phyloP scores from a whole-genome alignment of 2,797 vertebrate genomes.

The Cryptoprocta ferox region DNA sequence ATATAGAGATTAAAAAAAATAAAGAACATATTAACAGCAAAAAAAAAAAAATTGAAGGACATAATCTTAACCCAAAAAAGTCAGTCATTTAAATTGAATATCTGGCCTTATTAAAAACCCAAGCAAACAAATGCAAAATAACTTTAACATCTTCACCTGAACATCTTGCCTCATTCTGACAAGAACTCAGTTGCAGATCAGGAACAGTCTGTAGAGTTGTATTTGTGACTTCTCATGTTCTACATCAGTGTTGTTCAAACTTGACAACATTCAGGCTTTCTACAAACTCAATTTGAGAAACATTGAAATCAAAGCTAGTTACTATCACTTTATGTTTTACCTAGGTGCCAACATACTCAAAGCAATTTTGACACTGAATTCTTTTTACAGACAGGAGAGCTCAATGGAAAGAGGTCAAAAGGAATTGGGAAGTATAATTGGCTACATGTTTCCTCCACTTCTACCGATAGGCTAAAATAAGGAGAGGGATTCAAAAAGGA shows the following conservation, averaged over 20 bases:
- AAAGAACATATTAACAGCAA: not conserved
- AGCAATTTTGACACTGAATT: not conserved
- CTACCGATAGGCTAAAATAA: not conserved
- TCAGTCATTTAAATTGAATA: not conserved
- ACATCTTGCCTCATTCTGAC: not conserved
- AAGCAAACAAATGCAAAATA: not conserved
- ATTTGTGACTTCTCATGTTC: not conserved
- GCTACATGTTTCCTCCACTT: not conserved
- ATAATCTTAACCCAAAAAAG: not conserved
- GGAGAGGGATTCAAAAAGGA: not conserved
- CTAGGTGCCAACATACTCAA: not conserved
- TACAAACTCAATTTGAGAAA: not conserved
- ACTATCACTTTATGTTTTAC: conserved; percentile 13
- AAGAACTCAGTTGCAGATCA: not conserved
- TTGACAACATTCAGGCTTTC: not conserved
- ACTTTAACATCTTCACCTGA: not conserved
- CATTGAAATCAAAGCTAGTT: not conserved
- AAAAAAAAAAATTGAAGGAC: not conserved
- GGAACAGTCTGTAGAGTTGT: not conserved
- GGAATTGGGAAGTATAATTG: not conserved
- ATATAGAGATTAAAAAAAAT: not conserved
- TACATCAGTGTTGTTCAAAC: not conserved
- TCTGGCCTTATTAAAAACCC: not conserved
- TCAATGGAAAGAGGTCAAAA: not conserved
- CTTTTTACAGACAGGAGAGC: not conserved